Evolutionary conservation across 2,797 vertebrate genomes (phyloP).

Genomic region (Parotocinclus haroldoi): DNA sequence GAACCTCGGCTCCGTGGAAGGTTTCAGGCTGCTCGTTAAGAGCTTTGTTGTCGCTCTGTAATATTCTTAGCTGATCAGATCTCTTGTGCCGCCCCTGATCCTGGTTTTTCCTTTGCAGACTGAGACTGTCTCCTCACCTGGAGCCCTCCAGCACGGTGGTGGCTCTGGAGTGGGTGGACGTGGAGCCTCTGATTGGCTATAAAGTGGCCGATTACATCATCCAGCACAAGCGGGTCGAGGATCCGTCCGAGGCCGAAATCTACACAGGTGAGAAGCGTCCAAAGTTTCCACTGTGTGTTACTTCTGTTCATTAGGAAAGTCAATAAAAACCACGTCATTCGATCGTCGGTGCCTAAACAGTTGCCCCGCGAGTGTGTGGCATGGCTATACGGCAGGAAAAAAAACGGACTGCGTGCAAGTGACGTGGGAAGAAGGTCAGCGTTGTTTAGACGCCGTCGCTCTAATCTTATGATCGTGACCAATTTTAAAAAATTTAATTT

Average conservation of each 20-base stretch:
- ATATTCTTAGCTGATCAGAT: too few relatives aligned
- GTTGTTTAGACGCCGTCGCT: neutral
- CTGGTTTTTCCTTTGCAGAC: constrained; percentile 67
- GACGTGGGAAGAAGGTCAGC: neutral
- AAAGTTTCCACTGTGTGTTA: neutral
- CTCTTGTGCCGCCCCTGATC: too few relatives aligned
- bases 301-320: too few relatives aligned
- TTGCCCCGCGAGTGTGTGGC: too few relatives aligned
- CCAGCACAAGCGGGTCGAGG: constrained; percentile 94
- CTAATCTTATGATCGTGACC: constrained; percentile 4
- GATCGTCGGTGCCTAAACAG: too few relatives aligned
- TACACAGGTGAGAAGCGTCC: constrained; percentile 84
- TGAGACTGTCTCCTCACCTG: constrained; percentile 83
- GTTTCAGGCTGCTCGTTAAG: too few relatives aligned
- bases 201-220: constrained; percentile 94
- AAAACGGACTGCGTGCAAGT: too few relatives aligned
- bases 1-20: too few relatives aligned
- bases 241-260: constrained; percentile 90
- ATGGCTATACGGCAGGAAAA: too few relatives aligned
- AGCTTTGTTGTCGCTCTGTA: too few relatives aligned
- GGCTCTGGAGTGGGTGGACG: constrained; percentile 91
- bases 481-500: constrained; percentile 33
- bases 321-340: too few relatives aligned
- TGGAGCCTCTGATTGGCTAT: constrained; percentile 90
- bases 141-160: constrained; percentile 96